Evolutionary conservation across 2,113 vertebrate species (phyloP).

Genomic region (Brachyhypopomus occidentalis): DNA sequence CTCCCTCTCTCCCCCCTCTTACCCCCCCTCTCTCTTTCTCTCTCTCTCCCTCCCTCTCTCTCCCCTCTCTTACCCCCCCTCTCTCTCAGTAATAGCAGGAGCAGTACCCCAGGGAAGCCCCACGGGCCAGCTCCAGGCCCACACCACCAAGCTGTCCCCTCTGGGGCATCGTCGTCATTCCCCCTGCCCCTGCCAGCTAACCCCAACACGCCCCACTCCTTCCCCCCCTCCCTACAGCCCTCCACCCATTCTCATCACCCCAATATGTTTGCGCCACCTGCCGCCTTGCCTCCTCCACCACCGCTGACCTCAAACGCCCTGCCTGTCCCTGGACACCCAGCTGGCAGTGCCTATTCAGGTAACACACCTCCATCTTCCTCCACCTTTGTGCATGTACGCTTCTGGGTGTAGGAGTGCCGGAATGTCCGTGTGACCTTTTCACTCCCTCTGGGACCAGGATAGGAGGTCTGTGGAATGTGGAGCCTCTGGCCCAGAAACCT

Average conservation of each 20-base stretch:
- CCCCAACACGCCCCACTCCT: constrained; percentile 86
- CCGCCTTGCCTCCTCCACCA: constrained; percentile 94
- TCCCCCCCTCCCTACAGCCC: constrained; percentile 87
- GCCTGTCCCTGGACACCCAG: constrained; percentile 93
- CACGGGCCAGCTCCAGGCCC: constrained; percentile 83
- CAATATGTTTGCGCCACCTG: constrained; percentile 99
- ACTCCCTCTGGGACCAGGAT: no score
- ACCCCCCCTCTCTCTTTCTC: background rate
- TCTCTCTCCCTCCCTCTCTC: constrained; percentile 8
- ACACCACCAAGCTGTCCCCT: constrained; percentile 61
- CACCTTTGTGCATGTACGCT: background rate
- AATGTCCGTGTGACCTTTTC: no score
- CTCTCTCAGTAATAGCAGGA: constrained; percentile 88
- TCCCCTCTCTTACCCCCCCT: constrained; percentile 11
- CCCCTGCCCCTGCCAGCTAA: constrained; percentile 82
- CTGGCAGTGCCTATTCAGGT: constrained; percentile 95
- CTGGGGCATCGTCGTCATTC: constrained; percentile 76
- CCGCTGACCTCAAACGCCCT: constrained; percentile 93
- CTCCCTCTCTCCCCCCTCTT: no score
- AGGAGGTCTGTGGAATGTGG: no score
- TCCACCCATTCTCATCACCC: constrained; percentile 91
- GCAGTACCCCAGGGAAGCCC: constrained; percentile 91
- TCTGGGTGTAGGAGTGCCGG: no score
- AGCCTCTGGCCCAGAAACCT: no score
- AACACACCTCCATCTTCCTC: constrained; percentile 46